Percentiles rank a stretch among this genome's conserved stretches.
Conservation (phyloP, 2,888 invertebrate genomes). For the Brachynemurus nebulosus region DNA sequence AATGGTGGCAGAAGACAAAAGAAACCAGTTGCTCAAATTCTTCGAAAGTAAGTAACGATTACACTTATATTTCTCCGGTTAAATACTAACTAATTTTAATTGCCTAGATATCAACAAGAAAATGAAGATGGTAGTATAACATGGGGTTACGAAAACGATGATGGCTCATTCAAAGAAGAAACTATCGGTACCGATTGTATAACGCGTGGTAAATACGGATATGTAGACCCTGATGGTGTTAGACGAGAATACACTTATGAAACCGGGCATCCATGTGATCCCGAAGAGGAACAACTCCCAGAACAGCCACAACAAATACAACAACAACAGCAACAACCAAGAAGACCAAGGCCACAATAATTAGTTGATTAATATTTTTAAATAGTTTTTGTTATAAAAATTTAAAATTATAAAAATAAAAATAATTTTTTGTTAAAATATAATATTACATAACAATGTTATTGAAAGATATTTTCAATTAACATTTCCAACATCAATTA, state of each 20-base stretch:
- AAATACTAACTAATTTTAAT: conserved; percentile 4
- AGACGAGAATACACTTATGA: conserved; percentile 71
- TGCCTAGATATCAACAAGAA: conserved; percentile 53
- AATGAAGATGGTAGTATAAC: conserved; percentile 70
- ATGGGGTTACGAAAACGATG: conserved; percentile 82
- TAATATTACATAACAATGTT: too few species aligned
- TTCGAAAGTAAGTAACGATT: conserved; percentile 36
- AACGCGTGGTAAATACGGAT: conserved; percentile 64
- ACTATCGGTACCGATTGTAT: conserved; percentile 58
- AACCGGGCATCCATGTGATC: conserved; percentile 61
- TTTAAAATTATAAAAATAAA: too few species aligned
- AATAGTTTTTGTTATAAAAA: too few species aligned
- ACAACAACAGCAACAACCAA: conserved; percentile 1
- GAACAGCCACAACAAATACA: neutral
- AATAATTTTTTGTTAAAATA: too few species aligned
- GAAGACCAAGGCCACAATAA: neutral
- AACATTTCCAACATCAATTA: too few species aligned
- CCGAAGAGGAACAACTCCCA: conserved; percentile 32
- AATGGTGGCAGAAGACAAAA: conserved; percentile 34
- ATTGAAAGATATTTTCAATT: too few species aligned
- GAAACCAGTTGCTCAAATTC: conserved; percentile 58
- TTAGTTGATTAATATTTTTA: neutral
- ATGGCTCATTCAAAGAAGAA: conserved; percentile 77
- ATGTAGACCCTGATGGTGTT: conserved; percentile 69
- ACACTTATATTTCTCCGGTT: neutral